These are phyloP conservation scores for Amphipoea lucens DNA, from an alignment of 2,888 invertebrate genomes.

Conservation along the genomic window DNA sequence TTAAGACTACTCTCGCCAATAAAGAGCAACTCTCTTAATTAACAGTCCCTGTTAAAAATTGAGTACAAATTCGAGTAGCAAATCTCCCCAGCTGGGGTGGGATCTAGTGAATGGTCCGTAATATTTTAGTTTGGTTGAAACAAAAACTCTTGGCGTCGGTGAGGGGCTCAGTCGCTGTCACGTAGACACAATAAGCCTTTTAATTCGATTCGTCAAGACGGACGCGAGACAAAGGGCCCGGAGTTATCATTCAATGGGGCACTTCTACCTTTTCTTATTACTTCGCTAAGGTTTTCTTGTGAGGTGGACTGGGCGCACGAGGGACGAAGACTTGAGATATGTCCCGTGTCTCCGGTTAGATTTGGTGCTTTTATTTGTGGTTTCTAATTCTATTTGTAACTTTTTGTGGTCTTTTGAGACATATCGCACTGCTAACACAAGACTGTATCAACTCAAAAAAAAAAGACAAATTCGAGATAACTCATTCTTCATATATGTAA, in stretches of 20 bases:
- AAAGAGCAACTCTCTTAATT: slow-evolving; percentile 89
- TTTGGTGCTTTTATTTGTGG: slow-evolving; percentile 7
- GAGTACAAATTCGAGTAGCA: slow-evolving; percentile 90
- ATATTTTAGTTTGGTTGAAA: slow-evolving; percentile 90
- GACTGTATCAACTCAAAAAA: too few relatives aligned
- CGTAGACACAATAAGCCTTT: slow-evolving; percentile 91
- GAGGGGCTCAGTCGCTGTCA: slow-evolving; percentile 85
- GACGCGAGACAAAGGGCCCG: slow-evolving; percentile 88
- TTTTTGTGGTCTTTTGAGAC: slow-evolving; percentile 1
- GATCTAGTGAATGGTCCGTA: slow-evolving; percentile 89
- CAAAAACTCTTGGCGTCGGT: slow-evolving; percentile 83
- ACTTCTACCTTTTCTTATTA: slow-evolving; percentile 90
- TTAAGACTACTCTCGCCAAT: slow-evolving; percentile 88
- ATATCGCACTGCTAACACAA: too few relatives aligned
- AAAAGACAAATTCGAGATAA: too few relatives aligned
- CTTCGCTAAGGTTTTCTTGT: slow-evolving; percentile 87
- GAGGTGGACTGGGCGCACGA: slow-evolving; percentile 79
- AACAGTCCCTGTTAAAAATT: slow-evolving; percentile 90
- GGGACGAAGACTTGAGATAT: slow-evolving; percentile 64
- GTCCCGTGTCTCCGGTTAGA: slow-evolving; percentile 51
- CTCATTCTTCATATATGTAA: too few relatives aligned
- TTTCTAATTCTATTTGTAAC: neutral
- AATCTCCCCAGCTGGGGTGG: slow-evolving; percentile 80
- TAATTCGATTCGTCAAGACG: slow-evolving; percentile 91
- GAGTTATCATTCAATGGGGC: slow-evolving; percentile 91